Evolutionary conservation across 2,888 invertebrate genomes (phyloP).

Genomic region (Malachius bipustulatus): DNA sequence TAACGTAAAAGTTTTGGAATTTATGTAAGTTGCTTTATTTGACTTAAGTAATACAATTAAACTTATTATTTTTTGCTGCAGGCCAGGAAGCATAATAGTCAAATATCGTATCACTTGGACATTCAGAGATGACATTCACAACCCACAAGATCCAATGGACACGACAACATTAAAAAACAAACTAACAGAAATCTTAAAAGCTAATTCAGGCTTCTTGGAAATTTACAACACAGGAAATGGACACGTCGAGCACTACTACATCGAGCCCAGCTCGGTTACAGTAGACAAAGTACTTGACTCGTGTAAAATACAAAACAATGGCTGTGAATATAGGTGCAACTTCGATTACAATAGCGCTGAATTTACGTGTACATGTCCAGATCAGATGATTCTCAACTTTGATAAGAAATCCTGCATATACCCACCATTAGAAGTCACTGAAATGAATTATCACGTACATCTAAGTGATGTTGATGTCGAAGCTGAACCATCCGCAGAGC

Average conservation of each 20-base stretch:
- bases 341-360: conserved; percentile 53
- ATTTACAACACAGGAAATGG: too few relatives aligned
- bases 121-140: conserved; percentile 39
- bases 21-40: conserved; percentile 38
- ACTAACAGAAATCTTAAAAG: conserved; percentile 40
- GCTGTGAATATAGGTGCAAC: conserved; percentile 54
- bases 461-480: conserved; percentile 24
- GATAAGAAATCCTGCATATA: conserved; percentile 38
- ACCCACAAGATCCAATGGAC: conserved; percentile 41
- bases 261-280: conserved; percentile 40
- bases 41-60: conserved; percentile 6
- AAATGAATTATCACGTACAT: conserved; percentile 20
- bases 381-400: conserved; percentile 40
- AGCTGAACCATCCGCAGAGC: conserved; percentile 22
- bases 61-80: conserved; percentile 33
- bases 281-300: conserved; percentile 48
- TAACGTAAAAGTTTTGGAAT: conserved; percentile 46
- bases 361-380: conserved; percentile 55
- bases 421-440: conserved; percentile 17
- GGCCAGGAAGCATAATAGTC: conserved; percentile 53
- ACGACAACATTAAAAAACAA: conserved; percentile 37
- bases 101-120: conserved; percentile 56
- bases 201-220: conserved; percentile 40
- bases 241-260: conserved; percentile 28
- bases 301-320: conserved; percentile 52